Conservation (phyloP, 1,140 invertebrate genomes). For the Colletes latitarsis region DNA sequence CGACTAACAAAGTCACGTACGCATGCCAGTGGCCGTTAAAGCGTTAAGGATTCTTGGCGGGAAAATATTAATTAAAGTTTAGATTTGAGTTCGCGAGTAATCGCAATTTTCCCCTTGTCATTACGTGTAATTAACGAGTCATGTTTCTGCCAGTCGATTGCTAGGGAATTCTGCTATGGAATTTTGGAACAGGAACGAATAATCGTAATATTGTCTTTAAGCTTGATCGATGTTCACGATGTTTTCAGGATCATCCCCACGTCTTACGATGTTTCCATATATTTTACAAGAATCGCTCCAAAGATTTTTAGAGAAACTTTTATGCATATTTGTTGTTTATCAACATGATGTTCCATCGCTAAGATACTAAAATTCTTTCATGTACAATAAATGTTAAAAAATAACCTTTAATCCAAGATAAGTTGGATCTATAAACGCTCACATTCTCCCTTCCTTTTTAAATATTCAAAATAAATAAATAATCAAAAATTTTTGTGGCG, state of each 20-base stretch:
- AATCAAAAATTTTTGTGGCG: neutral
- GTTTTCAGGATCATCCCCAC: constrained; percentile 2
- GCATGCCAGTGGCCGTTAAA: too few species aligned
- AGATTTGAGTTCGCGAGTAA: neutral
- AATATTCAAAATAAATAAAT: too few species aligned
- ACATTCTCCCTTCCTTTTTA: neutral
- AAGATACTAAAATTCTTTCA: neutral
- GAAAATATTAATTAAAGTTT: neutral
- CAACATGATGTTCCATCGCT: neutral
- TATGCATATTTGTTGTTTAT: neutral
- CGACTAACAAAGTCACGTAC: too few species aligned
- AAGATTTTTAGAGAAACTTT: neutral
- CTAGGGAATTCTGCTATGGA: neutral
- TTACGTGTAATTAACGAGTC: too few species aligned
- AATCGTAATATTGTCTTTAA: constrained; percentile 16
- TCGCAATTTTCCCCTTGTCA: neutral
- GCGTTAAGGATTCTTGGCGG: too few species aligned
- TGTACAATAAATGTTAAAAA: neutral
- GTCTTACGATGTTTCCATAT: constrained; percentile 6
- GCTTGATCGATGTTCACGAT: constrained; percentile 1
- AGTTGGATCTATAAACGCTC: too few species aligned
- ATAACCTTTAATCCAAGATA: too few species aligned
- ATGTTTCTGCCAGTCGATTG: too few species aligned
- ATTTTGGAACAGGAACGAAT: constrained; percentile 18
- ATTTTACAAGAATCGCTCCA: constrained; percentile 23